A percentile compares a stretch with the other conserved stretches of the same genome.
These are phyloP conservation scores for Salmo trutta DNA, from an alignment of 2,797 vertebrate species.

Conservation along the genomic window DNA sequence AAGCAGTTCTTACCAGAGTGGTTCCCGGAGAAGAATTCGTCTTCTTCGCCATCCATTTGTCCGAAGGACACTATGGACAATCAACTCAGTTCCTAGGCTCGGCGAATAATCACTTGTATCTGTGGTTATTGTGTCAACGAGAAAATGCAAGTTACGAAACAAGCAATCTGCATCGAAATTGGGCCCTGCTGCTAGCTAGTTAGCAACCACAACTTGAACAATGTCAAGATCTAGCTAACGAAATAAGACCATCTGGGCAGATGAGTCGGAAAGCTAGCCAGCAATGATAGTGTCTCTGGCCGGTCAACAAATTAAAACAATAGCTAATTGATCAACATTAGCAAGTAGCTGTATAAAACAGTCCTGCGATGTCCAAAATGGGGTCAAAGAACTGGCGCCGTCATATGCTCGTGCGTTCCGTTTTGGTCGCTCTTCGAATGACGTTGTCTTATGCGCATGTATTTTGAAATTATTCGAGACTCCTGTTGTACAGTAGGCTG, in stretches of 20 bases:
- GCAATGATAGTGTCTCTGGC: background rate
- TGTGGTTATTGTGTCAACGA: background rate
- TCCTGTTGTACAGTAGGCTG: background rate
- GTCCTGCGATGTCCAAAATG: slow-evolving; percentile 21
- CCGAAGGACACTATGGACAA: slow-evolving; percentile 15
- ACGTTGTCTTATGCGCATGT: background rate
- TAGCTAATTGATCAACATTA: background rate
- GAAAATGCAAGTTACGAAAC: background rate
- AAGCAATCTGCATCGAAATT: background rate
- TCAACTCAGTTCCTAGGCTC: background rate
- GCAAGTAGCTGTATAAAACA: background rate
- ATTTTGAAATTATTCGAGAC: background rate
- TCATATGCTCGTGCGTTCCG: slow-evolving; percentile 13
- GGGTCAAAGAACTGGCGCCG: slow-evolving; percentile 2
- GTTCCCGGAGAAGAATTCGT: slow-evolving; percentile 72
- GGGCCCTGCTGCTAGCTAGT: background rate
- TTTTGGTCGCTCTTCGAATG: slow-evolving; percentile 12
- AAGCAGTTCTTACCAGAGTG: slow-evolving; percentile 61
- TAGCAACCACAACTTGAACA: background rate
- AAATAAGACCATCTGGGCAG: background rate
- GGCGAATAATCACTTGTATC: background rate
- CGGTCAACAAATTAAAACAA: background rate
- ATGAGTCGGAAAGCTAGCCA: too few relatives aligned
- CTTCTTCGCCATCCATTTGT: slow-evolving; percentile 76
- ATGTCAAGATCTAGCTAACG: background rate